Conservation (phyloP, 1,140 invertebrate species). For the Cotesia vestalis region DNA sequence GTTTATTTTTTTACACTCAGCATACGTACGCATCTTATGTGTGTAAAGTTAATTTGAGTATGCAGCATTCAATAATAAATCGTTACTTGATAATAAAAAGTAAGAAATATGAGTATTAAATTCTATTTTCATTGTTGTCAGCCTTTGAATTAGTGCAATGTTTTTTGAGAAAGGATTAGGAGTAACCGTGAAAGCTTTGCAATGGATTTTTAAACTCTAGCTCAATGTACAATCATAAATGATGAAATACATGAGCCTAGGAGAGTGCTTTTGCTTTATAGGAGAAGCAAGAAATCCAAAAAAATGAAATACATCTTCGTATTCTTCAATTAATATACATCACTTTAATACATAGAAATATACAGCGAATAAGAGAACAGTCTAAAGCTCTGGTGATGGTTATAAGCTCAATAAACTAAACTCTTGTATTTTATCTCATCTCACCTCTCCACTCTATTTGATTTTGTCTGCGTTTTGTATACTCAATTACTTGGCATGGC, state of each 20-base stretch:
- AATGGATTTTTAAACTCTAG: conserved; percentile 32
- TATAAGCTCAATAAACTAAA: conserved; percentile 22
- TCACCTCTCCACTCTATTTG: background rate
- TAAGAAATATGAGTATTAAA: conserved; percentile 17
- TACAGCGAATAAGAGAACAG: background rate
- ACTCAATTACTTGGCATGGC: conserved; percentile 27
- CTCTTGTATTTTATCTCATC: background rate
- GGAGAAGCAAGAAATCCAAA: background rate
- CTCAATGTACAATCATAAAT: conserved; percentile 26
- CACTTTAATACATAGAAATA: background rate
- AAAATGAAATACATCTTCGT: conserved; percentile 28
- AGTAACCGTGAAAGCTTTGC: background rate
- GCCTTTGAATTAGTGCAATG: conserved; percentile 22
- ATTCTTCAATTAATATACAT: background rate
- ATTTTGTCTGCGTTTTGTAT: background rate
- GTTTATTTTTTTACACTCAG: too few species aligned
- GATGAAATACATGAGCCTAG: conserved; percentile 5
- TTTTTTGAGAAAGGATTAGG: conserved; percentile 18
- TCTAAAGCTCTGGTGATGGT: too few species aligned
- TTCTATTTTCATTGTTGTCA: conserved; percentile 27
- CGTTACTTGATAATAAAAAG: background rate
- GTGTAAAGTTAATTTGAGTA: background rate
- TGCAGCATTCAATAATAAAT: background rate
- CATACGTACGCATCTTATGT: too few species aligned
- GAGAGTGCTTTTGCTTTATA: conserved; percentile 19